Evolutionary conservation across 2,113 vertebrate genomes (phyloP).

Genomic region (Columba livia): DNA sequence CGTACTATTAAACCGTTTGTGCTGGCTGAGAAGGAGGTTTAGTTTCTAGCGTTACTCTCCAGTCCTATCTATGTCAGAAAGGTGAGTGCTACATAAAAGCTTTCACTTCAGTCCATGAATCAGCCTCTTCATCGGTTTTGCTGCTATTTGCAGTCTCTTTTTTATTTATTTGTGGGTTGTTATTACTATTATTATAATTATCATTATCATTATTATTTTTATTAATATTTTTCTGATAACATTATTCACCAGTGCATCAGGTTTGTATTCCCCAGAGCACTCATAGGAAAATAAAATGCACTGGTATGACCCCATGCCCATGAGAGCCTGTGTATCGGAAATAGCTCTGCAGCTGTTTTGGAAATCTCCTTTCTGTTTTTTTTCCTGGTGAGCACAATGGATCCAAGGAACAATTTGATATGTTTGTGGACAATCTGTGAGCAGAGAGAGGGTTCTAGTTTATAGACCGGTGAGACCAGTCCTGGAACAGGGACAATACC

Average conservation of each 20-base stretch:
- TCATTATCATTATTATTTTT: neutral
- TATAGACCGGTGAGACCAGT: neutral
- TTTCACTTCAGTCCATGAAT: neutral
- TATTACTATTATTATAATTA: neutral
- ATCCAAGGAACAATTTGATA: neutral
- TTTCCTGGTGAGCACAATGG: neutral
- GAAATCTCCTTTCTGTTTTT: neutral
- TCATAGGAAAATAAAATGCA: neutral
- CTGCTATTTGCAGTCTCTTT: neutral
- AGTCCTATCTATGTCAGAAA: neutral
- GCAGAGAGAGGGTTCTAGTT: neutral
- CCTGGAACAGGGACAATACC: neutral
- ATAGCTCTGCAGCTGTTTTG: neutral
- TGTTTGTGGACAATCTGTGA: neutral
- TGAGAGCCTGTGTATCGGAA: neutral
- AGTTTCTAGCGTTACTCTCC: neutral
- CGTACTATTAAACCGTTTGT: neutral
- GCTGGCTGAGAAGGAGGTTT: conserved; percentile 5
- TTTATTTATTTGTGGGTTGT: neutral
- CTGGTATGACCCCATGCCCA: fast-evolving
- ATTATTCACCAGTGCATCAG: neutral
- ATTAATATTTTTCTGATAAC: neutral
- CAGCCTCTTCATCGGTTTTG: neutral
- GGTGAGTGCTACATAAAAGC: neutral
- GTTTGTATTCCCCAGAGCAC: neutral